Evolutionary conservation across 2,797 vertebrate species (phyloP).

Genomic region (Micrastur ruficollis): DNA sequence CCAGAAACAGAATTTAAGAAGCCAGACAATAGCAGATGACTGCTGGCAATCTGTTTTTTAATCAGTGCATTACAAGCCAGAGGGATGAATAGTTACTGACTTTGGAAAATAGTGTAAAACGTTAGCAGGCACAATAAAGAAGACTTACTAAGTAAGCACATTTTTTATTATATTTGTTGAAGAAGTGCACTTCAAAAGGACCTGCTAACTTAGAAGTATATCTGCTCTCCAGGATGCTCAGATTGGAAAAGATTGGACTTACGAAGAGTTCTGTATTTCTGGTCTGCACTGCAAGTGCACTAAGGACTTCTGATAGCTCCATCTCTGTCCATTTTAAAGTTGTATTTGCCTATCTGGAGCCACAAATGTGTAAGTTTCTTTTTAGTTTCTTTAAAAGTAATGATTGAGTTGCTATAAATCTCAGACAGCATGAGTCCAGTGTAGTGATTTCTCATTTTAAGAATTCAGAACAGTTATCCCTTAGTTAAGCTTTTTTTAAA

Average conservation of each 20-base stretch:
- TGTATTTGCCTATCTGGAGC: conserved; percentile 4
- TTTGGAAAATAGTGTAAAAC: conserved; percentile 46
- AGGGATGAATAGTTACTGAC: conserved; percentile 70
- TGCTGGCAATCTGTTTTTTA: conserved; percentile 78
- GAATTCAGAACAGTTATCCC: neutral
- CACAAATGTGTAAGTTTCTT: neutral
- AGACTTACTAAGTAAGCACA: conserved; percentile 28
- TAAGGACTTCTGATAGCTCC: neutral
- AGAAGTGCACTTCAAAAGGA: neutral
- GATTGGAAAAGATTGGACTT: neutral
- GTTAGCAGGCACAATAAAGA: conserved; percentile 63
- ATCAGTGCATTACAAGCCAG: conserved; percentile 73
- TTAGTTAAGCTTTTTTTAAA: conserved; percentile 52
- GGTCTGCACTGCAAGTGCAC: neutral
- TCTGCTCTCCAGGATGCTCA: neutral
- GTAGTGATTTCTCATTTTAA: conserved; percentile 22
- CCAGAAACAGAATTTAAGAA: conserved; percentile 69
- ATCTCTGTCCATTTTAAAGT: neutral
- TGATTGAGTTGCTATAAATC: neutral
- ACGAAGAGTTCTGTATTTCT: neutral
- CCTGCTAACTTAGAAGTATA: neutral
- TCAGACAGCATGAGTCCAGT: neutral
- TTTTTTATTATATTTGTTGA: conserved; percentile 32
- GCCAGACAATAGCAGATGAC: conserved; percentile 75
- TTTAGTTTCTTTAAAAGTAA: conserved; percentile 32